Evolutionary conservation across 2,797 vertebrate genomes (phyloP), one percentile per base, ranked within the genome.

Genomic region (Tragelaphus eurycerus): DNA sequence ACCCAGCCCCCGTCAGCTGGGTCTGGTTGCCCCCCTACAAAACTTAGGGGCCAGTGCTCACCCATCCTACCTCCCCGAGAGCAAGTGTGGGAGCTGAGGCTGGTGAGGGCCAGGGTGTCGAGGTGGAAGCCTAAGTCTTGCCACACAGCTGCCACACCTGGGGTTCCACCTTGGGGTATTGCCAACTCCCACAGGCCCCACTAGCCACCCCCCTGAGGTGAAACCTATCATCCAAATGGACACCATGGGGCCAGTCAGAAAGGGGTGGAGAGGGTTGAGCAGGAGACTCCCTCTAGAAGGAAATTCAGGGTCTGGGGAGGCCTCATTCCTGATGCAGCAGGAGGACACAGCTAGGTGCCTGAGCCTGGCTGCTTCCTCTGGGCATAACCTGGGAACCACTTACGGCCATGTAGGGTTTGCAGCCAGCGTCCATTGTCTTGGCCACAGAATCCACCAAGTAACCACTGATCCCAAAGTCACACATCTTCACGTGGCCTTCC

Each of bases 351-450:
- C 60, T 4, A 0, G 6, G 5, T 16, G 78, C 38, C n/a, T 12
- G 1, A 21, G 12, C 15, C 89, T 29, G 62, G 17, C 21, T 11
- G 52, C 14, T 7, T 31, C n/a, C 25, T 67, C 38, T 15, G 31
- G 19, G 31, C 19, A 7, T 14, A 19, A n/a, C 50, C 52, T 34
- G 29, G 62, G 86, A 27, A 7, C 29, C 83, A 98, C 99, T 99
- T 97, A 99, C 99, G 15, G 99, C 99, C 99, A 99, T 99, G 97
- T 99, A 99, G 0, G 99, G 99, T 97, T 99, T 99, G 98, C 99
- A 99, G 76, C 99, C 99, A 0, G 99, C 99, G 5, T 99, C 99
- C 98, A 99, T 98, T 0, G 99, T 99, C 98, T 99, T 99, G 0
- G 99, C 99, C 52, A 99, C 98, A 0, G 99, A 99, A 93, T 99